These are phyloP conservation scores for Agapornis roseicollis DNA, from an alignment of 2,113 vertebrate species.

Conservation along the genomic window DNA sequence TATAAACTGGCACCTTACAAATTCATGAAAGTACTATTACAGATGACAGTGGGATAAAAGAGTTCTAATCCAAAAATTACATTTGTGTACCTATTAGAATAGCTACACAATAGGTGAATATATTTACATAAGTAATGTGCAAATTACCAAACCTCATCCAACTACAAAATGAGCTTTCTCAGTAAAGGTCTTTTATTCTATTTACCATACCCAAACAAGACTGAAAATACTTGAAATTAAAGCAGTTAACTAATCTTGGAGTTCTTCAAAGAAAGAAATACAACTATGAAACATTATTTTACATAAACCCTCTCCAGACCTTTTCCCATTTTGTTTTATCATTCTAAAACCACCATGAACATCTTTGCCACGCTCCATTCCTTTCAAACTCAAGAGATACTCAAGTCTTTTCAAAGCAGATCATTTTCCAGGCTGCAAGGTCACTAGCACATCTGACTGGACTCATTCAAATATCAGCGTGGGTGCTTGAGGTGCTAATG, in stretches of 20 bases:
- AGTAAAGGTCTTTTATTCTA: not conserved
- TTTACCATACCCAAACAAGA: not conserved
- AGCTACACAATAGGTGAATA: not conserved
- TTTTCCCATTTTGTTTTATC: not conserved
- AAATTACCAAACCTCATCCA: not conserved
- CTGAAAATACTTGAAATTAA: not conserved
- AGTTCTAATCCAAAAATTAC: not conserved
- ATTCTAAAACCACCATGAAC: not conserved
- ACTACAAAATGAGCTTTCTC: not conserved
- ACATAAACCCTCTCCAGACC: not conserved
- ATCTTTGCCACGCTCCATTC: not conserved
- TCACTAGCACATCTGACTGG: not conserved
- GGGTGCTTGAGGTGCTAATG: not conserved
- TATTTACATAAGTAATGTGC: not conserved
- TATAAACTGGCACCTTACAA: not conserved
- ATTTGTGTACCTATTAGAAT: not conserved
- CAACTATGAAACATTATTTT: not conserved
- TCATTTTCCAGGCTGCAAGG: not conserved
- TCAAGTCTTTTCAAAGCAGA: conserved; percentile 11
- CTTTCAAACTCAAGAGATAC: not conserved
- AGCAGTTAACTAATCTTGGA: not conserved
- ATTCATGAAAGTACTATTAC: not conserved
- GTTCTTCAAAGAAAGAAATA: not conserved
- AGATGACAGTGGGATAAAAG: not conserved
- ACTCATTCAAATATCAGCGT: not conserved